Evolutionary conservation across 2,888 invertebrate genomes (phyloP).

Genomic region (Trichogramma dendrolimi): DNA sequence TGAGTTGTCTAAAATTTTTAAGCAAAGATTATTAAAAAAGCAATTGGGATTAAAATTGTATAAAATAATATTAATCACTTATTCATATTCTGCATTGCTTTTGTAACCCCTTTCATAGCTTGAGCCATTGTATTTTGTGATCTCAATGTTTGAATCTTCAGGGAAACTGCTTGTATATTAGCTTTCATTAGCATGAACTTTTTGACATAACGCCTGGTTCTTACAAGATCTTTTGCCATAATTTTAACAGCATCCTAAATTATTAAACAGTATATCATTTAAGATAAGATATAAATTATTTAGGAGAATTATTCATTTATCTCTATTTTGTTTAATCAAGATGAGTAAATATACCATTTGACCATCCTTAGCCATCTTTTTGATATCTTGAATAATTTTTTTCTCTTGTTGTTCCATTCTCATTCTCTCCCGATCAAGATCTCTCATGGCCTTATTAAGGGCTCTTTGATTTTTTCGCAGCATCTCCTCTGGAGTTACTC

Average conservation of each 20-base stretch:
- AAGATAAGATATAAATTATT: background rate
- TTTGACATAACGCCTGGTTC: conserved; percentile 91
- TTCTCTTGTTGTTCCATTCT: conserved; percentile 99
- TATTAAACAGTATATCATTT: background rate
- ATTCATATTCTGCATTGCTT: conserved; percentile 98
- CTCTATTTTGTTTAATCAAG: background rate
- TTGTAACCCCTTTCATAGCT: conserved; percentile 98
- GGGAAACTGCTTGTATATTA: conserved; percentile 94
- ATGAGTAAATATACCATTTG: conserved; percentile 76
- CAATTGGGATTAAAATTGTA: background rate
- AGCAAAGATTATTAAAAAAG: conserved; percentile 8
- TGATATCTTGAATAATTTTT: conserved; percentile 96
- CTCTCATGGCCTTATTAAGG: conserved; percentile 95
- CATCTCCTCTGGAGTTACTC: conserved; percentile 96
- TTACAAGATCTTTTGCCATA: conserved; percentile 97
- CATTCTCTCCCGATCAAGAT: conserved; percentile 87
- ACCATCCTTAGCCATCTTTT: conserved; percentile 97
- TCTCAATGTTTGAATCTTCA: conserved; percentile 95
- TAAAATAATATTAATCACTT: conserved; percentile 51
- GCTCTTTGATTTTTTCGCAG: conserved; percentile 97
- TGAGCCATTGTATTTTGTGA: conserved; percentile 99
- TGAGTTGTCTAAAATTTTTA: conserved; percentile 65
- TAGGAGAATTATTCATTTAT: background rate
- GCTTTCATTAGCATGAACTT: conserved; percentile 99
- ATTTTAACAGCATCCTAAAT: conserved; percentile 95